Evolutionary conservation across 2,797 vertebrate species (phyloP).

Genomic region (Neoniphon sammara): DNA sequence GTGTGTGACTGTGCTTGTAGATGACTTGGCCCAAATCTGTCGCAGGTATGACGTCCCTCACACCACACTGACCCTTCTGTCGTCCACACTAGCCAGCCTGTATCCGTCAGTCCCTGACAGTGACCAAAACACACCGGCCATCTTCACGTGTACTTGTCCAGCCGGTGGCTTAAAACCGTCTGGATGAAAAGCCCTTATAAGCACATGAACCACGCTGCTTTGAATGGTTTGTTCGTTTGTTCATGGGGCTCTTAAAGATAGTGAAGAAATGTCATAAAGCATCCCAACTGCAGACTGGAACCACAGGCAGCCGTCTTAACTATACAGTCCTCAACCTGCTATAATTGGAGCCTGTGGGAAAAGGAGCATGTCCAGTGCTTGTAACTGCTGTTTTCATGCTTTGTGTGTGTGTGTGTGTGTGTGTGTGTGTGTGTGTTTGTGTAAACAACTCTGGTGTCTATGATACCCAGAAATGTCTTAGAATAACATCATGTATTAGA

Average conservation of each 20-base stretch:
- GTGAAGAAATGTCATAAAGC: background rate
- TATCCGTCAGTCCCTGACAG: constrained; percentile 21
- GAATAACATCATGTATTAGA: no score
- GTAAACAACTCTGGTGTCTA: no score
- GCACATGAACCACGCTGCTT: background rate
- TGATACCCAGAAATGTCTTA: no score
- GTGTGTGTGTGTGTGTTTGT: no score
- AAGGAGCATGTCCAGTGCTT: background rate
- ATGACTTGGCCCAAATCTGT: constrained; percentile 54
- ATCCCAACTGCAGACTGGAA: background rate
- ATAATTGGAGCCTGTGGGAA: background rate
- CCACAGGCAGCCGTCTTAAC: background rate
- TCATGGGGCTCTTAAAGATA: background rate
- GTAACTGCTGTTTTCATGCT: no score
- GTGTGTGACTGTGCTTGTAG: constrained; percentile 27
- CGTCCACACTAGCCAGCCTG: constrained; percentile 17
- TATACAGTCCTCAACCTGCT: background rate
- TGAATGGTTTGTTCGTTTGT: background rate
- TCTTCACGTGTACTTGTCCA: constrained; percentile 18
- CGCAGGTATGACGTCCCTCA: constrained; percentile 42
- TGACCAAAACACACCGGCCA: constrained; percentile 17
- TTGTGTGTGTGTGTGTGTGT: no score
- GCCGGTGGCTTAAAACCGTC: background rate
- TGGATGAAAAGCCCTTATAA: constrained; percentile 6
- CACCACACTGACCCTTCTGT: constrained; percentile 20